Conservation (phyloP, 2,797 vertebrate genomes). For the Clarias fuscus region DNA sequence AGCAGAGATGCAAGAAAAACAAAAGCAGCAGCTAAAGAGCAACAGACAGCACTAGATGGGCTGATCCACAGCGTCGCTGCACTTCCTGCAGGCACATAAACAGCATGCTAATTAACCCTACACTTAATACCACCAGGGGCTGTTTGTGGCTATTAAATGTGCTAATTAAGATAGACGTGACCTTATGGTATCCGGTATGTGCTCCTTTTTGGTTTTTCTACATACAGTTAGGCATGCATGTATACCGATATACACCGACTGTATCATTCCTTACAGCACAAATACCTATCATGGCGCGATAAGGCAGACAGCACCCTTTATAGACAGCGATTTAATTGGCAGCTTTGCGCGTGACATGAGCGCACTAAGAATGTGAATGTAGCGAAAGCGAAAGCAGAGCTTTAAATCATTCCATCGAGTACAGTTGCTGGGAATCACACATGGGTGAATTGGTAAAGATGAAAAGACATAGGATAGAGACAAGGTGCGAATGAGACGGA, state of each 20-base stretch:
- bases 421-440: neutral
- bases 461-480: neutral
- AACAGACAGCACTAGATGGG: conserved; percentile 18
- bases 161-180: conserved; percentile 45
- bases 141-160: conserved; percentile 52
- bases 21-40: conserved; percentile 29
- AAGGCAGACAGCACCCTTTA: conserved; percentile 18
- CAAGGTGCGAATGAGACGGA: neutral
- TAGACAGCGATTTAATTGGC: conserved; percentile 15
- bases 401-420: neutral
- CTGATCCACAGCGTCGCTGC: conserved; percentile 20
- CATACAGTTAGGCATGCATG: neutral
- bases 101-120: conserved; percentile 50
- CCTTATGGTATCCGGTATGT: conserved; percentile 27
- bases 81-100: conserved; percentile 46
- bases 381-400: conserved; percentile 1
- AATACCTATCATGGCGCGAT: neutral
- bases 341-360: conserved; percentile 26
- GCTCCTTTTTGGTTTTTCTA: neutral
- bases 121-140: conserved; percentile 53
- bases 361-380: conserved; percentile 6
- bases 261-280: neutral
- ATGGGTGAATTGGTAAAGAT: neutral
- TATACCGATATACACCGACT: neutral
- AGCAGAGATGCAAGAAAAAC: conserved; percentile 31